Percentiles rank a stretch among this genome's conserved stretches.
phyloP scores from a whole-genome alignment of 2,113 vertebrate genomes.

The Macquaria australasica region DNA sequence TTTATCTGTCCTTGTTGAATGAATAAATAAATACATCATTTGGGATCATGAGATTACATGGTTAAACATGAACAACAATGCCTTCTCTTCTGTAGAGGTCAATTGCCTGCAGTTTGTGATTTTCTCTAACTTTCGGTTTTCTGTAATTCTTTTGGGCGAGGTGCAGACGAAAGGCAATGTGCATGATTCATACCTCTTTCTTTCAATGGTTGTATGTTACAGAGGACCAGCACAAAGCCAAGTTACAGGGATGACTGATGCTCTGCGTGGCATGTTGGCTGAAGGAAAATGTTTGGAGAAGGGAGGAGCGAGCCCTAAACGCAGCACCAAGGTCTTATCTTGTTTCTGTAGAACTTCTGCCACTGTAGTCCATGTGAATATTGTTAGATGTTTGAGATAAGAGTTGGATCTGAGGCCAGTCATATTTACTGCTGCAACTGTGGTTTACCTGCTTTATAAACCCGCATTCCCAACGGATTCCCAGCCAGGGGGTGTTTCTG shows the following conservation, averaged over 20 bases:
- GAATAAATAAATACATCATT: background rate
- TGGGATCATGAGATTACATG: background rate
- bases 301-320: slow-evolving; percentile 44
- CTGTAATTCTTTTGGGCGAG: slow-evolving; percentile 18
- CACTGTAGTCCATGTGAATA: slow-evolving; percentile 13
- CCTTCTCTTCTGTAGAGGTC: background rate
- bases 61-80: background rate
- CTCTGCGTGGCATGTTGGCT: slow-evolving; percentile 54
- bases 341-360: slow-evolving; percentile 66
- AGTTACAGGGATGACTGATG: slow-evolving; percentile 58
- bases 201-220: slow-evolving; percentile 9
- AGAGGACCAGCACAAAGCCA: slow-evolving; percentile 38
- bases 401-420: slow-evolving; percentile 8
- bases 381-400: slow-evolving; percentile 33
- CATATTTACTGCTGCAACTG: background rate
- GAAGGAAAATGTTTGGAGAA: slow-evolving; percentile 71
- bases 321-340: slow-evolving; percentile 68
- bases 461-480: background rate
- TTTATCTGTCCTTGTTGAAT: background rate
- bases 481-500: no score
- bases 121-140: background rate
- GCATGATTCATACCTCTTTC: slow-evolving; percentile 28
- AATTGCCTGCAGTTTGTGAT: background rate
- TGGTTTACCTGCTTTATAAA: slow-evolving; percentile 12
- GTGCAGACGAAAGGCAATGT: slow-evolving; percentile 16